Evolutionary conservation across 2,888 invertebrate genomes (phyloP).

Genomic region (Neoascia interrupta): DNA sequence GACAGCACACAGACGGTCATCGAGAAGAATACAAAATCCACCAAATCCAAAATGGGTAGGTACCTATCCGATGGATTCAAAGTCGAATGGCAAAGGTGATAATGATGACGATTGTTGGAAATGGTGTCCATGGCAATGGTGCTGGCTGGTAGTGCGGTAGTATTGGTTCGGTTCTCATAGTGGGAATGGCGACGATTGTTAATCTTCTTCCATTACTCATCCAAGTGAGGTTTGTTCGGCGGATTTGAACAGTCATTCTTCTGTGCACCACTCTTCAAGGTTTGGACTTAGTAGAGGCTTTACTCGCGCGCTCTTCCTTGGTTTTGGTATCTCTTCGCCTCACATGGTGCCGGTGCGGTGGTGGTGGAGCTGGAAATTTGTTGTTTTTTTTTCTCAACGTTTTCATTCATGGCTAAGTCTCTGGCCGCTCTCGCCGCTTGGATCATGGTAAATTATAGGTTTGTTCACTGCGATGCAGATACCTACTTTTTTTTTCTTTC

Average conservation of each 20-base stretch:
- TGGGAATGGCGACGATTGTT: slow-evolving; percentile 67
- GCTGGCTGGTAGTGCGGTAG: slow-evolving; percentile 12
- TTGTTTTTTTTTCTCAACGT: too few relatives aligned
- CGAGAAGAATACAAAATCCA: slow-evolving; percentile 53
- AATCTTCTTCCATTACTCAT: slow-evolving; percentile 66
- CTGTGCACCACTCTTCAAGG: slow-evolving; percentile 28
- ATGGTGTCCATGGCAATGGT: slow-evolving; percentile 11
- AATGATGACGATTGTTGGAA: slow-evolving; percentile 39
- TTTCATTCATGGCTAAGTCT: slow-evolving; percentile 51
- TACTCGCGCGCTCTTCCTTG: slow-evolving; percentile 37
- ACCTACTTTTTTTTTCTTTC: not conserved
- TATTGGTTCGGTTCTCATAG: not conserved
- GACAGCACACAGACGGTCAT: slow-evolving; percentile 60
- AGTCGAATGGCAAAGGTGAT: slow-evolving; percentile 43
- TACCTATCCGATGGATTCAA: slow-evolving; percentile 28
- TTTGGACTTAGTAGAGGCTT: slow-evolving; percentile 25
- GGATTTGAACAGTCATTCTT: slow-evolving; percentile 45
- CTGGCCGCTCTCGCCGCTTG: slow-evolving; percentile 2
- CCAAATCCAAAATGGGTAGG: slow-evolving; percentile 67
- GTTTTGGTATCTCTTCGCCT: slow-evolving; percentile 1
- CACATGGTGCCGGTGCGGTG: not conserved
- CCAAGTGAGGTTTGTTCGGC: slow-evolving; percentile 13
- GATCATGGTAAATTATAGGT: slow-evolving; percentile 62
- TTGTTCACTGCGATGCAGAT: slow-evolving; percentile 31
- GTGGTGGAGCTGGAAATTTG: too few relatives aligned